These are phyloP conservation scores for Cephalophus harveyi DNA, from an alignment of 2,113 vertebrate species.

Conservation along the genomic window DNA sequence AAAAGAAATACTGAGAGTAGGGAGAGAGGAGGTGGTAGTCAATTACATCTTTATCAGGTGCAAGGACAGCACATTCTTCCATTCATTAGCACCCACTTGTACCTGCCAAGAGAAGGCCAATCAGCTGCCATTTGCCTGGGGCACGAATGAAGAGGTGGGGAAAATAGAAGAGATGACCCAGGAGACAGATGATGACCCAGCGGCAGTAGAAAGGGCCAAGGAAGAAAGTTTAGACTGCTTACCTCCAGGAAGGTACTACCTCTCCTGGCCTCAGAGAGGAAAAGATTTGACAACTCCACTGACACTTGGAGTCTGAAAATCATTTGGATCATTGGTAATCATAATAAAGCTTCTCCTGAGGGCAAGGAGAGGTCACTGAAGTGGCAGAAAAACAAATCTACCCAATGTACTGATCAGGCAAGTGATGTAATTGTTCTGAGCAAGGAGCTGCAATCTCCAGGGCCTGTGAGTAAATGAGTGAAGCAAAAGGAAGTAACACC, in stretches of 20 bases:
- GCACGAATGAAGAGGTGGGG: not conserved
- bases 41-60: constrained; percentile 47
- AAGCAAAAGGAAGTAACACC: not conserved
- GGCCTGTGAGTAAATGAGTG: not conserved
- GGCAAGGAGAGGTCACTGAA: not conserved
- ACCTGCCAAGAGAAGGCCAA: constrained; percentile 53
- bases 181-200: not conserved
- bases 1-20: not conserved
- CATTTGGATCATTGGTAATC: not conserved
- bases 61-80: constrained; percentile 58
- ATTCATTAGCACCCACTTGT: constrained; percentile 69
- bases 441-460: not conserved
- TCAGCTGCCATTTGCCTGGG: constrained; percentile 18
- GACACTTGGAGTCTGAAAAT: not conserved
- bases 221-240: not conserved
- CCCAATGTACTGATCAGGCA: not conserved
- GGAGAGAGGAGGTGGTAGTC: constrained; percentile 5
- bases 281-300: not conserved
- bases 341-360: not conserved
- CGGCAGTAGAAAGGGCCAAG: not conserved
- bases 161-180: not conserved
- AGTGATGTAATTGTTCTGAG: not conserved
- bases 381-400: not conserved
- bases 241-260: not conserved
- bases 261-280: not conserved